Percentiles rank a stretch among this genome's conserved stretches.
Conservation (phyloP, 37 sponge, comb jelly and placozoan species). For the Oopsacas minuta region DNA sequence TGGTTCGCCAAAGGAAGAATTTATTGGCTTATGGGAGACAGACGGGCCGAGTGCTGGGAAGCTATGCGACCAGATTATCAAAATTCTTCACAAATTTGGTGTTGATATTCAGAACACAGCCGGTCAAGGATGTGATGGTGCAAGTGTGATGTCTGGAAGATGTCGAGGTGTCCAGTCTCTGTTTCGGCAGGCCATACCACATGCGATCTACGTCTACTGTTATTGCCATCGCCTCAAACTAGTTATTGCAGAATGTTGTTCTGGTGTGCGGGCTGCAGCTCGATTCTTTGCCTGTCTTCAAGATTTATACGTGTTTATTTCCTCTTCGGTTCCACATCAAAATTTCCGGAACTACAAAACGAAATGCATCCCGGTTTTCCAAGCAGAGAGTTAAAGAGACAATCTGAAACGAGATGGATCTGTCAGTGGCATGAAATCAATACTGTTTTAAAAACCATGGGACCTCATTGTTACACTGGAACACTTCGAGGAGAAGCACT, state of each 20-base stretch:
- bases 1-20: neutral
- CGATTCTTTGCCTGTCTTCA: neutral
- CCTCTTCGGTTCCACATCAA: neutral
- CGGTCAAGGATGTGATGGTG: neutral
- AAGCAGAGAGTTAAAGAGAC: neutral
- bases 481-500: neutral
- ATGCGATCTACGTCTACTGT: neutral
- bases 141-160: neutral
- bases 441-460: neutral
- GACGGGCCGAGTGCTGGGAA: neutral
- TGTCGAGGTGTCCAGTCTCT: no score
- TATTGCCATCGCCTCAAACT: neutral
- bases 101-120: neutral
- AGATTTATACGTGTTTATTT: neutral
- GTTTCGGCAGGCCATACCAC: neutral
- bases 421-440: neutral
- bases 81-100: neutral
- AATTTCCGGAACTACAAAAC: neutral
- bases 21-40: neutral
- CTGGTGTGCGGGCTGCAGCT: neutral
- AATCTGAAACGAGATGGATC: neutral
- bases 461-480: neutral
- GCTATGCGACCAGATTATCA: neutral
- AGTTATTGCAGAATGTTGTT: neutral
- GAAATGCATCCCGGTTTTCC: neutral